phyloP scores from a whole-genome alignment of 2,888 invertebrate species.

The Epinotia ramella region DNA sequence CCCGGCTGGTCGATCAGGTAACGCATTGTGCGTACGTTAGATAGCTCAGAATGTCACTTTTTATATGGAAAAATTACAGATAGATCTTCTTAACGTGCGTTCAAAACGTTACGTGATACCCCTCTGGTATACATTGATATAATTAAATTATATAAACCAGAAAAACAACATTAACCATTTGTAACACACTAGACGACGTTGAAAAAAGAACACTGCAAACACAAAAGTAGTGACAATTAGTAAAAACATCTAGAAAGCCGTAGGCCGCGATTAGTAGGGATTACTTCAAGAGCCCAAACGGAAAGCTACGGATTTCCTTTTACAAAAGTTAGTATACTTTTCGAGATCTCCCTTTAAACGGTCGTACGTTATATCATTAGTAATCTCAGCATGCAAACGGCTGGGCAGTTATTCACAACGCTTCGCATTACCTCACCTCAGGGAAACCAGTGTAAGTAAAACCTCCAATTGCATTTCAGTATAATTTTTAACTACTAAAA shows the following conservation, averaged over 20 bases:
- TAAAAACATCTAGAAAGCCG: conserved; percentile 28
- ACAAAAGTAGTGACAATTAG: conserved; percentile 30
- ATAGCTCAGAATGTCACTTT: no score
- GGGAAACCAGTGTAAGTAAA: neutral
- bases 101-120: no score
- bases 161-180: neutral
- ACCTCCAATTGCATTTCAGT: neutral
- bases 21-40: no score
- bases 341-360: conserved; percentile 41
- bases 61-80: no score
- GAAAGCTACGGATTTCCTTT: conserved; percentile 43
- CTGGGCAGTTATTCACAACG: conserved; percentile 2
- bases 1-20: no score
- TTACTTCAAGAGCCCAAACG: conserved; percentile 36
- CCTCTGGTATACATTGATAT: neutral
- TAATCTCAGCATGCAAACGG: conserved; percentile 43
- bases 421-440: neutral
- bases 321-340: conserved; percentile 40
- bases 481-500: no score
- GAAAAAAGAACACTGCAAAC: conserved; percentile 16
- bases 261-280: conserved; percentile 35
- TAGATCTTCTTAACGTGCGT: no score
- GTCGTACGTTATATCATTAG: conserved; percentile 43
- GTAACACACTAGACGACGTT: neutral
- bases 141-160: neutral